Base-by-base conservation (phyloP, 1,140 invertebrate genomes). In the Cherax destructor region DNA sequence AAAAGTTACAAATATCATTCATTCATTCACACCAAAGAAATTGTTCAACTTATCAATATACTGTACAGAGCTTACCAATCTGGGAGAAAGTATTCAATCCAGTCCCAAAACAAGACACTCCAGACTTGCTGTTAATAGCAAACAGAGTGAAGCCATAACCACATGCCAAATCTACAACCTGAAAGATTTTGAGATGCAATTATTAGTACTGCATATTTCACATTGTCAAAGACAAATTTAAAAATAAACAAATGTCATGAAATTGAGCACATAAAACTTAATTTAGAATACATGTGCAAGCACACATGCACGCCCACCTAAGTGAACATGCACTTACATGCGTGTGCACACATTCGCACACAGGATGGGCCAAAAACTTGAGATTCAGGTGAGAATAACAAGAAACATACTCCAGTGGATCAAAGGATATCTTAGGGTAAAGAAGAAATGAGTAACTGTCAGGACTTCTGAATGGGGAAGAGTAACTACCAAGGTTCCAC, bases 31-130 rank as follows among this genome's bases (percentile, higher is more conserved):
- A 41, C 30, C 30, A 41, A 86, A n/a, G 49, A 85, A 10, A 88
- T 21, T 84, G 13, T 18, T 89, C 16, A 88, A 18, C 1, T 76
- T 11, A 49, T 47, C 56, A 83, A 7, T 7, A 9, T n/a, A 52
- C 18, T 2, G 0, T n/a, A 52, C 18, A n/a, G 69, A 47, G 47
- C 77, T 94, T 95, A 92, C 98, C 98, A 88, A 99, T 95, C 95
- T 99, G 99, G 6, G 97, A 98, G 94, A 99, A 98, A 49, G 97
- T 97, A 95, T 99, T 99, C 52, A 99, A 95, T 1, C 99, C 99
- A 92, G 96, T 97, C 0, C 98, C 98, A 95, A 97, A 98, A 2
- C 99, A 94, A 94, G 97, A 96, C 93, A 95, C 52, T 50, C 96
- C 95, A 80, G 96, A 95, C 16, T 96, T 95, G 13, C 95, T 95